These are phyloP conservation scores for Thinocorus orbignyianus DNA, from an alignment of 2,113 vertebrate species.

Conservation along the genomic window DNA sequence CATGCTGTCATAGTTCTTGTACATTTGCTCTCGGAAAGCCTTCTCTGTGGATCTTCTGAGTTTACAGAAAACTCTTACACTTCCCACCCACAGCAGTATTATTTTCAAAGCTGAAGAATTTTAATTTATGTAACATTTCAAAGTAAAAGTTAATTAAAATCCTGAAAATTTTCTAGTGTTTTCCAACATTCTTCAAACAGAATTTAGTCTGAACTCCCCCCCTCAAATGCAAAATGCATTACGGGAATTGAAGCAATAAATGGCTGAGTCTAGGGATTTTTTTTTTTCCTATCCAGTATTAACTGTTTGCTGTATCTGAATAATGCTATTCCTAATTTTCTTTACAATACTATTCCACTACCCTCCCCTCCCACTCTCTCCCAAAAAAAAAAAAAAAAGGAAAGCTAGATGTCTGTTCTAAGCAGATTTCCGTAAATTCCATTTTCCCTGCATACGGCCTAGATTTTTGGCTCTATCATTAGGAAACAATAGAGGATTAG, in stretches of 20 bases:
- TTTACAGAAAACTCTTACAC: background rate
- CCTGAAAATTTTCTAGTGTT: background rate
- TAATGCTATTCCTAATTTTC: background rate
- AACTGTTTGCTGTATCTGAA: background rate
- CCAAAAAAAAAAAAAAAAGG: too few species aligned
- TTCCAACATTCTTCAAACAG: background rate
- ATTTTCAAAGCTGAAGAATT: background rate
- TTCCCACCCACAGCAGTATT: background rate
- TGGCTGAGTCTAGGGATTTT: background rate
- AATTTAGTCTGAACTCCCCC: background rate
- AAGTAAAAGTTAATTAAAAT: background rate
- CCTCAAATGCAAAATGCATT: background rate
- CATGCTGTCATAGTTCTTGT: background rate
- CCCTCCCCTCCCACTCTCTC: accelerated
- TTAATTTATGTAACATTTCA: background rate
- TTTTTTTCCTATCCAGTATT: background rate
- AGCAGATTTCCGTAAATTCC: background rate
- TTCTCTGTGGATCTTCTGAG: background rate
- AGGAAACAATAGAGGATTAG: background rate
- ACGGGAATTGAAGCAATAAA: background rate
- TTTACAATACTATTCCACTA: background rate
- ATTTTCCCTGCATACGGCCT: background rate
- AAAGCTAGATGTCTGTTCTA: background rate
- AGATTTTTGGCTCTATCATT: background rate
- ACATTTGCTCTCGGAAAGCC: background rate